phyloP scores from a whole-genome alignment of 2,113 vertebrate species.

The Ochotona curzoniae region DNA sequence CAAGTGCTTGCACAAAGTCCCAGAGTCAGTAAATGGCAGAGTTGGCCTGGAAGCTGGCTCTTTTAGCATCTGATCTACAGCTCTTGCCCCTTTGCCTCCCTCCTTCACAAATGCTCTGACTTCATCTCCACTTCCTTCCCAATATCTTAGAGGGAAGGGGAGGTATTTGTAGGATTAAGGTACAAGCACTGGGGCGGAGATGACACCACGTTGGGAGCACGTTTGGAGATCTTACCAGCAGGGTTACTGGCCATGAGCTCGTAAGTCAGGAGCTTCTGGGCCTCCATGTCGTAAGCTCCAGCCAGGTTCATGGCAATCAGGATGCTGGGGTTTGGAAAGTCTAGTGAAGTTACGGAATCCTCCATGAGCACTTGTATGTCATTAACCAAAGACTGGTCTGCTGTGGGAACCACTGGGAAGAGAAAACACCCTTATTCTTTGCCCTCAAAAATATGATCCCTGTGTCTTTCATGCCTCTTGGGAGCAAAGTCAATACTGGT shows the following conservation, averaged over 20 bases:
- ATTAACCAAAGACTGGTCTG: background rate
- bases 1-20: background rate
- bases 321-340: conserved; percentile 78
- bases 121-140: background rate
- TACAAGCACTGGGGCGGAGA: rapidly evolving
- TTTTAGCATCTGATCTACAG: background rate
- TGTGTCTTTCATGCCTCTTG: background rate
- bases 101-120: background rate
- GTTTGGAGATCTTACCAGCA: background rate
- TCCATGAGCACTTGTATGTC: conserved; percentile 72
- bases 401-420: conserved; percentile 61
- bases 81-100: background rate
- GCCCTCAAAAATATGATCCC: background rate
- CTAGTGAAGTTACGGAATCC: rapidly evolving
- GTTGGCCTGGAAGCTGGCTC: background rate
- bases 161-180: background rate
- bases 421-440: background rate
- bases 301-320: conserved; percentile 86
- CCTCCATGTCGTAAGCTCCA: rapidly evolving
- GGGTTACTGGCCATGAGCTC: conserved; percentile 62
- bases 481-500: background rate
- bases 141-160: background rate
- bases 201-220: background rate
- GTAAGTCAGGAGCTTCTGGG: conserved; percentile 64
- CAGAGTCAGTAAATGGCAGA: background rate